A percentile compares a stretch with the other conserved stretches of the same genome.
These are phyloP conservation scores for Pseudorhombus dupliciocellatus DNA, from an alignment of 2,113 vertebrate genomes.

Conservation along the genomic window DNA sequence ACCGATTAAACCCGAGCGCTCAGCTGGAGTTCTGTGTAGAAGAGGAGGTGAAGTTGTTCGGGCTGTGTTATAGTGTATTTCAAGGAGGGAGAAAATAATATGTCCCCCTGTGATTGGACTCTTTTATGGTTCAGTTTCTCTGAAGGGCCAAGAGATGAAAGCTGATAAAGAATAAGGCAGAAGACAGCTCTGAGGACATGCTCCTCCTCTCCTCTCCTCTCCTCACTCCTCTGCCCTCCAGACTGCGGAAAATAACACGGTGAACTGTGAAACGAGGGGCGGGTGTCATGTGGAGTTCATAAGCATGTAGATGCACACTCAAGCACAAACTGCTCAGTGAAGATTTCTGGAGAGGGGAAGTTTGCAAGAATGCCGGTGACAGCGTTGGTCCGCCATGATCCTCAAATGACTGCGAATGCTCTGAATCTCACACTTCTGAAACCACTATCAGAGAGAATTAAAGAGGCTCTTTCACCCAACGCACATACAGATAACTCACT, in stretches of 20 bases:
- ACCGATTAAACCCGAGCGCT: conserved; percentile 29
- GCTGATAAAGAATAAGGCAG: conserved; percentile 61
- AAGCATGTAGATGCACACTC: conserved; percentile 45
- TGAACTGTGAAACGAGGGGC: conserved; percentile 42
- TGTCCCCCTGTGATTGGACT: conserved; percentile 60
- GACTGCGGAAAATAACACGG: conserved; percentile 46
- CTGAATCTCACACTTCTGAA: neutral
- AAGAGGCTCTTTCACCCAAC: neutral
- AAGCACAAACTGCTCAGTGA: neutral
- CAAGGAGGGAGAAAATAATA: conserved; percentile 64
- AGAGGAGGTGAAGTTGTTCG: conserved; percentile 36
- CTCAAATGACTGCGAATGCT: neutral
- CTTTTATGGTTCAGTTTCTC: conserved; percentile 66
- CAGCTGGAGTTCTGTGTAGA: conserved; percentile 34
- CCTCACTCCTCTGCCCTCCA: conserved; percentile 42
- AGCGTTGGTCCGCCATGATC: neutral
- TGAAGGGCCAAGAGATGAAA: conserved; percentile 67
- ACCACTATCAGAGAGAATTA: neutral
- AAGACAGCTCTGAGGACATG: conserved; percentile 48
- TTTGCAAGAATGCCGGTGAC: conserved; percentile 25
- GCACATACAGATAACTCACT: too few relatives aligned
- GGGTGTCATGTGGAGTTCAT: conserved; percentile 57
- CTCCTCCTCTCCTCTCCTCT: conserved; percentile 32
- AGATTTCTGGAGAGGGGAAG: conserved; percentile 9
- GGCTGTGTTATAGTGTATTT: conserved; percentile 46